phyloP scores from a whole-genome alignment of 2,113 vertebrate genomes.

The Herpailurus yagouaroundi region DNA sequence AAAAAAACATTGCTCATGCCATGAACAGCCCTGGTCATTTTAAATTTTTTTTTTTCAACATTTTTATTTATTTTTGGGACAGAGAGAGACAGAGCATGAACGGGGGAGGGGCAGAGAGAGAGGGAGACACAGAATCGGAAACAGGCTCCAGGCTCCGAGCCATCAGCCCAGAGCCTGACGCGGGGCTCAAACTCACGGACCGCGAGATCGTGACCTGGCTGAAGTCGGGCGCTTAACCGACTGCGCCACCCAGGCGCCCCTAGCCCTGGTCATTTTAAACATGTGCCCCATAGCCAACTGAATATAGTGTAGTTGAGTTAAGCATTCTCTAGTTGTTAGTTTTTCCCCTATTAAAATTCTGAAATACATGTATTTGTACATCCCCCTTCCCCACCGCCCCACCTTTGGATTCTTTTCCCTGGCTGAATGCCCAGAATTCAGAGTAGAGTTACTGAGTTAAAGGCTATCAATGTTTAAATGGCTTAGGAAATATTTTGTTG shows the following conservation, averaged over 20 bases:
- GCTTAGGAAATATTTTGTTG: neutral
- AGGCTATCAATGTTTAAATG: conserved; percentile 5
- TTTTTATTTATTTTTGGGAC: too few species aligned
- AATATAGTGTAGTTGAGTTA: neutral
- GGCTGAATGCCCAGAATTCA: neutral
- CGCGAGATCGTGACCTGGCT: too few species aligned
- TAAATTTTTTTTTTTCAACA: too few species aligned
- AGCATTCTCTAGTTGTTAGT: neutral
- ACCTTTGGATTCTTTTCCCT: neutral
- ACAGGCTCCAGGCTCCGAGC: too few species aligned
- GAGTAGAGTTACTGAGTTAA: neutral
- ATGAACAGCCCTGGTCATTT: neutral
- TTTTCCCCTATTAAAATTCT: conserved; percentile 19
- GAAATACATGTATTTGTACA: neutral
- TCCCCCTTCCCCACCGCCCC: accelerated
- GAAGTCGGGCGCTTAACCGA: too few species aligned
- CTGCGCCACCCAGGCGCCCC: too few species aligned
- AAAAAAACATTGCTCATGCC: neutral
- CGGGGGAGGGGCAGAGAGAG: too few species aligned
- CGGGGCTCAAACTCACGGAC: too few species aligned
- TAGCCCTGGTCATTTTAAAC: neutral
- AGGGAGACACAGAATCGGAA: too few species aligned
- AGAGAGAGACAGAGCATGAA: too few species aligned
- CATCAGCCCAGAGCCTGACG: too few species aligned
- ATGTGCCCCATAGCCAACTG: neutral